Conservation (phyloP, 2,113 vertebrate genomes). For the Notothenia rossii region DNA sequence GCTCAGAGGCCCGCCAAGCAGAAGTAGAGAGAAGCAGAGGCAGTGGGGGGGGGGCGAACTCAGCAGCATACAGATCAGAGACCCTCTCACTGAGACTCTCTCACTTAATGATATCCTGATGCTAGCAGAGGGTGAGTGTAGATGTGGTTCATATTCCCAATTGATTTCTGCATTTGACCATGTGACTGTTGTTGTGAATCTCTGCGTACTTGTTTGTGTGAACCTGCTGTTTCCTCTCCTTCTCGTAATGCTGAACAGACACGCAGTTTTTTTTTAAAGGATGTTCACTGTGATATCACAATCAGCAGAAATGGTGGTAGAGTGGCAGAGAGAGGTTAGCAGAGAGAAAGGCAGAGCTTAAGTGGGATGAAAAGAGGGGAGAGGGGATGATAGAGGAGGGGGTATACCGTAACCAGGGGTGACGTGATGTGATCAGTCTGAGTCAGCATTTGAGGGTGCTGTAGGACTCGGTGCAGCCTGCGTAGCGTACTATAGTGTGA, state of each 20-base stretch:
- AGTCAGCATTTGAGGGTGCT: conserved; percentile 70
- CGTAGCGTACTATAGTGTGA: conserved; percentile 16
- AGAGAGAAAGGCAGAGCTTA: conserved; percentile 44
- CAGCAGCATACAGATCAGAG: conserved; percentile 58
- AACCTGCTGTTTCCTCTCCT: neutral
- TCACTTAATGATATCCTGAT: conserved; percentile 41
- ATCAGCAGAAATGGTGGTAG: neutral
- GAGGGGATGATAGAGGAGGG: conserved; percentile 22
- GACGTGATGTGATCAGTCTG: conserved; percentile 64
- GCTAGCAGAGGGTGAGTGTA: conserved; percentile 61
- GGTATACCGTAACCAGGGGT: conserved; percentile 54
- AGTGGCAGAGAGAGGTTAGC: conserved; percentile 33
- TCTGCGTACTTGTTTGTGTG: neutral
- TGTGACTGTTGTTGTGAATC: neutral
- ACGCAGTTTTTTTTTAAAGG: neutral
- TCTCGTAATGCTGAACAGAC: neutral
- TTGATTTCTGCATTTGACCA: neutral
- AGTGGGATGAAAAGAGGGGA: conserved; percentile 42
- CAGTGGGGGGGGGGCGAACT: conserved; percentile 32
- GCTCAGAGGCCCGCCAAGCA: conserved; percentile 46
- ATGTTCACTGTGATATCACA: neutral
- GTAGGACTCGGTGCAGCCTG: conserved; percentile 71
- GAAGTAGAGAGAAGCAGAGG: conserved; percentile 59
- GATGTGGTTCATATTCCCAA: neutral
- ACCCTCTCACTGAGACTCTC: conserved; percentile 43